These are phyloP conservation scores for Meloidogyne floridensis DNA, from an alignment of 1,140 invertebrate genomes.

Conservation along the genomic window DNA sequence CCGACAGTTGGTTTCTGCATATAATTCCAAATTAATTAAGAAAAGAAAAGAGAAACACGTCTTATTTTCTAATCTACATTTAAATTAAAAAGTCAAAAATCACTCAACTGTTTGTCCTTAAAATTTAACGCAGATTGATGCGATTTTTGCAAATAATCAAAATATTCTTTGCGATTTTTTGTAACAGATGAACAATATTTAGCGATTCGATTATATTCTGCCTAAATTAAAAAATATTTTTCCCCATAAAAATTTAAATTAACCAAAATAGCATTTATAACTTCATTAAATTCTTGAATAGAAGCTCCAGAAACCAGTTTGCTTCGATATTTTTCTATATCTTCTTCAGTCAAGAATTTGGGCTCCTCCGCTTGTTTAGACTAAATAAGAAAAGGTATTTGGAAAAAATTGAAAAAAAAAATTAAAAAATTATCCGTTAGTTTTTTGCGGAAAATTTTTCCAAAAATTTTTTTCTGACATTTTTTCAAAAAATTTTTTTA, in stretches of 20 bases:
- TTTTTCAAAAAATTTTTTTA: not conserved
- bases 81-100: not conserved
- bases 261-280: slow-evolving; percentile 4
- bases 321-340: not conserved
- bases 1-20: no score
- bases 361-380: not conserved
- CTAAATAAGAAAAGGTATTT: not conserved
- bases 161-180: not conserved
- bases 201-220: slow-evolving; percentile 6
- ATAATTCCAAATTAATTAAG: no score
- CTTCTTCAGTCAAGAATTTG: not conserved
- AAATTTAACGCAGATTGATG: slow-evolving; percentile 12
- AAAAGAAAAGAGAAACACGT: no score
- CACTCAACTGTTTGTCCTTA: not conserved
- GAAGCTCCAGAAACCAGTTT: not conserved
- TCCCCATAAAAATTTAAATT: not conserved
- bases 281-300: not conserved
- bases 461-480: not conserved
- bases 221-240: not conserved
- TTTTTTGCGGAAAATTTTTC: no score
- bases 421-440: no score
- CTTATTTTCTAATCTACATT: no score
- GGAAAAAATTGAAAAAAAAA: no score
- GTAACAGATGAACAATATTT: not conserved
- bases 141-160: slow-evolving; percentile 1